Evolutionary conservation across 2,113 vertebrate genomes (phyloP).

Genomic region (Cinclus mexicanus): DNA sequence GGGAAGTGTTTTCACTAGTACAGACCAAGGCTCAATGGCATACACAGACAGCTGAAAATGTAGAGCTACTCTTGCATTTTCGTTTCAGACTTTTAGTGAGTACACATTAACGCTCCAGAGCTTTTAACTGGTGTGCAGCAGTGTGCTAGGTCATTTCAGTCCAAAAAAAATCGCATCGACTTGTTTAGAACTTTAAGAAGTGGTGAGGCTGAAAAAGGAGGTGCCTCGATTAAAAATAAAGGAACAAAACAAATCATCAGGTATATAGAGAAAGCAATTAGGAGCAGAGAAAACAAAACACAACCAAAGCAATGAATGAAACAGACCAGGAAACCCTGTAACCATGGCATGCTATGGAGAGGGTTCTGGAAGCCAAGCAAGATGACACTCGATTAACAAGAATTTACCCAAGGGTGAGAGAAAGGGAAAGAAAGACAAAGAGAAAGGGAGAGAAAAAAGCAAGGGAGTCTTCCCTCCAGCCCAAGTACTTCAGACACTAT

Average conservation of each 20-base stretch:
- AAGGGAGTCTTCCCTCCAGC: slow-evolving; percentile 73
- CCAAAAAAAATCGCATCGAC: slow-evolving; percentile 43
- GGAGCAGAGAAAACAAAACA: slow-evolving; percentile 78
- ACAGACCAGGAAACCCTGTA: slow-evolving; percentile 87
- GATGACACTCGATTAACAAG: slow-evolving; percentile 86
- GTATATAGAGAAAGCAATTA: slow-evolving; percentile 74
- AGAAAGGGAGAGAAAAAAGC: slow-evolving; percentile 76
- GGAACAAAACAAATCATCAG: slow-evolving; percentile 67
- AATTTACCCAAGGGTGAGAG: slow-evolving; percentile 86
- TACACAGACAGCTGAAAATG: slow-evolving; percentile 64
- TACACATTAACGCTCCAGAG: slow-evolving; percentile 49
- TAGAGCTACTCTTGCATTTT: slow-evolving; percentile 62
- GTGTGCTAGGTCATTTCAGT: slow-evolving; percentile 52
- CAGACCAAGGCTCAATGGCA: slow-evolving; percentile 63
- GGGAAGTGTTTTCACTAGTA: slow-evolving; percentile 59
- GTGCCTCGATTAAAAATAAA: slow-evolving; percentile 75
- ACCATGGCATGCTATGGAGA: slow-evolving; percentile 95
- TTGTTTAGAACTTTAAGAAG: slow-evolving; percentile 70
- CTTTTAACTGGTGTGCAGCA: slow-evolving; percentile 55
- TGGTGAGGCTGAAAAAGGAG: slow-evolving; percentile 74
- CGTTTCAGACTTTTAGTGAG: slow-evolving; percentile 53
- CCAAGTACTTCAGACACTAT: slow-evolving; percentile 83
- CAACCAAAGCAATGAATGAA: slow-evolving; percentile 84
- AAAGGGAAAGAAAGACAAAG: slow-evolving; percentile 75
- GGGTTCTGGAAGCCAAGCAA: slow-evolving; percentile 93